These are phyloP conservation scores for Cetoscarus ocellatus DNA, from an alignment of 2,797 vertebrate genomes.

Conservation along the genomic window DNA sequence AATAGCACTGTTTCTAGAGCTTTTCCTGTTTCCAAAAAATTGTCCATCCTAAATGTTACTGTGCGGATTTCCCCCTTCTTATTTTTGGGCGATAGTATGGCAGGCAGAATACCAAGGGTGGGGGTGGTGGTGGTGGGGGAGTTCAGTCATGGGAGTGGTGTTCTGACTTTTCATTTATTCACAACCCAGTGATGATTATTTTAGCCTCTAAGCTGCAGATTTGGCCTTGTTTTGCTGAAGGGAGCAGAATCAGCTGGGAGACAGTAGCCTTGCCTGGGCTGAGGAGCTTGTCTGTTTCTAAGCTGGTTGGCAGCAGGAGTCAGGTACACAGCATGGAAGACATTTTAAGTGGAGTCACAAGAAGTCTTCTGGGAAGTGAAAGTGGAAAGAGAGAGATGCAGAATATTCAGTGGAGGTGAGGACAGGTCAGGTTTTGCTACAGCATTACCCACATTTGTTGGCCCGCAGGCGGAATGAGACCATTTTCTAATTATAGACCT, in stretches of 20 bases:
- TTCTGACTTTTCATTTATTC: conserved; percentile 79
- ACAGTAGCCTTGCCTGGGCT: conserved; percentile 67
- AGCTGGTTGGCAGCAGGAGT: conserved; percentile 67
- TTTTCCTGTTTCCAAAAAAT: conserved; percentile 6
- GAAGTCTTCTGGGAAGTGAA: conserved; percentile 47
- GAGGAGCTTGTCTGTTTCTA: conserved; percentile 74
- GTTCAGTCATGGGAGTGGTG: conserved; percentile 56
- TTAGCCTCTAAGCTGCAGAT: conserved; percentile 80
- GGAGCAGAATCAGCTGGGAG: conserved; percentile 69
- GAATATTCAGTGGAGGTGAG: conserved; percentile 16
- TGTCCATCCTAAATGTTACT: conserved; percentile 43
- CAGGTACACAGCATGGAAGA: conserved; percentile 69
- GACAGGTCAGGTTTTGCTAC: conserved; percentile 19
- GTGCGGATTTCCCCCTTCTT: conserved; percentile 38
- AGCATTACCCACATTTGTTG: conserved; percentile 32
- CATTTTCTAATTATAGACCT: conserved; percentile 76
- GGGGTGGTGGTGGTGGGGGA: conserved; percentile 30
- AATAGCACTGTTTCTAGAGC: neutral
- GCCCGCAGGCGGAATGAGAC: conserved; percentile 44
- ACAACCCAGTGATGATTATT: conserved; percentile 82
- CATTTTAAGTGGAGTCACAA: conserved; percentile 43
- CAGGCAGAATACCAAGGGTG: conserved; percentile 56
- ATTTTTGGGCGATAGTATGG: conserved; percentile 38
- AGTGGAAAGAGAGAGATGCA: conserved; percentile 8
- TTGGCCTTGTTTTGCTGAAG: conserved; percentile 79